phyloP scores from a whole-genome alignment of 2,888 invertebrate genomes.

The Asteroscopus sphinx region DNA sequence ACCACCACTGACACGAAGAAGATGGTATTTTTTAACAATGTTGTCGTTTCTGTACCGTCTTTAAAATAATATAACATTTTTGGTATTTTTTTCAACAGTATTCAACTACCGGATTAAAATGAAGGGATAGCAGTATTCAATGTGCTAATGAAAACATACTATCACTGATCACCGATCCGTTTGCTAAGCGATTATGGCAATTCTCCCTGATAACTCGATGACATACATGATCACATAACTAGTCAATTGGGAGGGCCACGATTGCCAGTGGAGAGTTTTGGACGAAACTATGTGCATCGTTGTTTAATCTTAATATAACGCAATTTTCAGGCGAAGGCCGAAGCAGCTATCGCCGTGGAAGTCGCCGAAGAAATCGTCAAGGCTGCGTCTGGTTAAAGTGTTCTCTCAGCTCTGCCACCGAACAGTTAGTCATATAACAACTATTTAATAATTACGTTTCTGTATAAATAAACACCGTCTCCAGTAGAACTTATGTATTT shows the following conservation, averaged over 20 bases:
- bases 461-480: conserved; percentile 77
- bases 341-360: conserved; percentile 98
- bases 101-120: too few species aligned
- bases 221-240: not conserved
- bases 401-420: conserved; percentile 32
- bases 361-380: conserved; percentile 98
- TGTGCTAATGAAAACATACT: not conserved
- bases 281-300: not conserved
- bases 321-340: conserved; percentile 92
- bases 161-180: not conserved
- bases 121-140: too few species aligned
- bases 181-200: not conserved
- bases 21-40: too few species aligned
- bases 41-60: too few species aligned
- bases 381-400: conserved; percentile 90
- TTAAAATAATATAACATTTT: too few species aligned
- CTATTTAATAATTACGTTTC: conserved; percentile 70
- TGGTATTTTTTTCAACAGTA: too few species aligned
- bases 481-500: conserved; percentile 65
- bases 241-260: not conserved
- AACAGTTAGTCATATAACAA: conserved; percentile 76
- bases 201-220: not conserved
- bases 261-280: not conserved
- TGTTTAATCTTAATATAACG: conserved; percentile 1
- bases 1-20: too few species aligned